Conservation (phyloP, 2,113 vertebrate species). For the Dipodomys ordii region DNA sequence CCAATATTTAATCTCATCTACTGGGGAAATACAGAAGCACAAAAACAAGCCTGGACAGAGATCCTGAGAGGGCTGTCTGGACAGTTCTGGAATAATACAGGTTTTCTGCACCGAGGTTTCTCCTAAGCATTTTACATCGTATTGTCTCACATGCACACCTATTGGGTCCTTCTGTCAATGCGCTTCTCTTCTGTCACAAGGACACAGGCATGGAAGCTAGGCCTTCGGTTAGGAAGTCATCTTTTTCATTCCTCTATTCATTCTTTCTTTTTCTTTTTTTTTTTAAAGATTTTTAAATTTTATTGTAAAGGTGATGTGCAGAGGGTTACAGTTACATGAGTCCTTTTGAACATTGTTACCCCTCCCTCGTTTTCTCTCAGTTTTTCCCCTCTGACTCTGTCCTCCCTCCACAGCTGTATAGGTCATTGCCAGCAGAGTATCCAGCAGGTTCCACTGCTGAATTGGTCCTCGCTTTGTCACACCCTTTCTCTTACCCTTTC, state of each 20-base stretch:
- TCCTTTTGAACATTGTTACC: too few species aligned
- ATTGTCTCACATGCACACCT: not conserved
- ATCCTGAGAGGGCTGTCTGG: not conserved
- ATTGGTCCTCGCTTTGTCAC: too few species aligned
- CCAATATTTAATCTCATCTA: fast-evolving
- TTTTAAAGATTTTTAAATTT: not conserved
- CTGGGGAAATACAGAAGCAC: not conserved
- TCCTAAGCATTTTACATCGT: not conserved
- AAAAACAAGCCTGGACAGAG: too few species aligned
- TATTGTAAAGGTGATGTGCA: too few species aligned
- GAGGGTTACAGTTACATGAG: too few species aligned
- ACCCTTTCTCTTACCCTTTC: too few species aligned
- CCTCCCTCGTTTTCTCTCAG: too few species aligned
- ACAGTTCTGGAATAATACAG: not conserved
- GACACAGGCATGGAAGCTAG: not conserved
- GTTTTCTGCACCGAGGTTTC: not conserved
- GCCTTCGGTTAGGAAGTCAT: not conserved
- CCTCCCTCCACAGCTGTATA: too few species aligned
- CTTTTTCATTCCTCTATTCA: not conserved
- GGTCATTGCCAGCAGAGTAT: too few species aligned
- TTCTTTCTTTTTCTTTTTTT: not conserved
- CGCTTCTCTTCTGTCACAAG: not conserved
- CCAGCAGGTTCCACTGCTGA: too few species aligned
- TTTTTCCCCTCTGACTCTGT: too few species aligned
- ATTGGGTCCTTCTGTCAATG: not conserved